phyloP scores from a whole-genome alignment of 2,113 vertebrate genomes.

The Larimichthys crocea region DNA sequence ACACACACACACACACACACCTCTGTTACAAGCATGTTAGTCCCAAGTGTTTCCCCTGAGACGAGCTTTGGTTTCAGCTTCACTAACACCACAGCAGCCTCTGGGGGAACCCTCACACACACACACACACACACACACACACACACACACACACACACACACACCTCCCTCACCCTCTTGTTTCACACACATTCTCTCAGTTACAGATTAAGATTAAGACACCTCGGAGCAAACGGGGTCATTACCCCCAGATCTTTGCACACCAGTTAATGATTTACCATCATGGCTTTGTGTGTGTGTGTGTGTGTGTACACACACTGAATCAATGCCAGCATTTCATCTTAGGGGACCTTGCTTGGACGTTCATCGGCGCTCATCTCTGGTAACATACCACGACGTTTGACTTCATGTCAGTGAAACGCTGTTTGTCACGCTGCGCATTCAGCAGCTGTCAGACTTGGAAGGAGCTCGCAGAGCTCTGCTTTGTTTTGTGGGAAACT shows the following conservation, averaged over 20 bases:
- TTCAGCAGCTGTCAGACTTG: background rate
- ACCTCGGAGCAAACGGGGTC: conserved; percentile 50
- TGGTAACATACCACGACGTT: background rate
- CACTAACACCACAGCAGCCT: conserved; percentile 23
- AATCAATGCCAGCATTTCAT: conserved; percentile 20
- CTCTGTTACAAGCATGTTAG: conserved; percentile 39
- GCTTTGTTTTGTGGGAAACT: background rate
- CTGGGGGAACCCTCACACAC: background rate
- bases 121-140: conserved; percentile 19
- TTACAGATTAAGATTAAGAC: conserved; percentile 44
- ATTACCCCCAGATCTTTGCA: conserved; percentile 63
- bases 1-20: conserved; percentile 7
- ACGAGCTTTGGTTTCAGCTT: conserved; percentile 35
- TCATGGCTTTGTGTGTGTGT: background rate
- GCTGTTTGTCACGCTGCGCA: background rate
- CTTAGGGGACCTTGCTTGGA: background rate
- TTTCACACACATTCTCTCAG: conserved; percentile 42
- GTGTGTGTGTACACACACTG: background rate
- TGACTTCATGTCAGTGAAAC: background rate
- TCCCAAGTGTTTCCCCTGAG: conserved; percentile 37
- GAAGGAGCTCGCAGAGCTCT: too few species aligned
- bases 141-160: conserved; percentile 3
- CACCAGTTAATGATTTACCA: conserved; percentile 66
- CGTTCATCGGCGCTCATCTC: background rate
- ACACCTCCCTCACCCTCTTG: background rate